phyloP scores from a whole-genome alignment of 2,113 vertebrate genomes.

The Silurus glanis region DNA sequence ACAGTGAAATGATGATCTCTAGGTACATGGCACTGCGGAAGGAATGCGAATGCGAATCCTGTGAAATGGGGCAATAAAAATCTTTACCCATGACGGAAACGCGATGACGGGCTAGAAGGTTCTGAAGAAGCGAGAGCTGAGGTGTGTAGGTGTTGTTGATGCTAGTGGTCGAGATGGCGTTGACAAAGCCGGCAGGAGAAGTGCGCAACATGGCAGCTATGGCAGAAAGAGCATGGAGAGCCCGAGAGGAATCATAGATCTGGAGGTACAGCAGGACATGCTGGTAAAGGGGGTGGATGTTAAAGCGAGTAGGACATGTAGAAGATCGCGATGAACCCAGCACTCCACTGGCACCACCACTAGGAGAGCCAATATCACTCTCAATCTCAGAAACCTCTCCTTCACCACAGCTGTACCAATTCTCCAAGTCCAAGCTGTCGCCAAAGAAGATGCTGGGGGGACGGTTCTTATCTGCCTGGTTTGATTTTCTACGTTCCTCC shows the following conservation, averaged over 20 bases:
- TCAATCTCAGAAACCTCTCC: slow-evolving; percentile 98
- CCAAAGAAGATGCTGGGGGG: slow-evolving; percentile 91
- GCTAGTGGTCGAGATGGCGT: slow-evolving; percentile 96
- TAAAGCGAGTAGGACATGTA: slow-evolving; percentile 74
- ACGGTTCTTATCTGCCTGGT: slow-evolving; percentile 81
- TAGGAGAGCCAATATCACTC: slow-evolving; percentile 90
- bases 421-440: slow-evolving; percentile 95
- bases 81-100: slow-evolving; percentile 98
- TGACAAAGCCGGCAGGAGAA: slow-evolving; percentile 88
- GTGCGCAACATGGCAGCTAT: slow-evolving; percentile 92
- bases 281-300: slow-evolving; percentile 95
- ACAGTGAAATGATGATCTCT: slow-evolving; percentile 95
- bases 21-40: slow-evolving; percentile 99
- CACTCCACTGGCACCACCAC: slow-evolving; percentile 58
- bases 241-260: slow-evolving; percentile 91
- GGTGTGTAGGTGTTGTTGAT: slow-evolving; percentile 96
- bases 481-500: slow-evolving; percentile 84
- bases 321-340: slow-evolving; percentile 69
- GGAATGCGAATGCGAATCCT: slow-evolving; percentile 90
- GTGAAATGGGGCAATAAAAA: slow-evolving; percentile 94
- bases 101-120: slow-evolving; percentile 93
- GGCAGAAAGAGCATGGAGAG: slow-evolving; percentile 92
- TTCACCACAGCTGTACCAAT: slow-evolving; percentile 98
- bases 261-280: slow-evolving; percentile 97
- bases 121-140: slow-evolving; percentile 93